Evolutionary conservation across 30 jellyfish, hydroid and myxozoan species (phyloP), one percentile per base, ranked within the genome.

Genomic region (Pseudorhiza aurosa): DNA sequence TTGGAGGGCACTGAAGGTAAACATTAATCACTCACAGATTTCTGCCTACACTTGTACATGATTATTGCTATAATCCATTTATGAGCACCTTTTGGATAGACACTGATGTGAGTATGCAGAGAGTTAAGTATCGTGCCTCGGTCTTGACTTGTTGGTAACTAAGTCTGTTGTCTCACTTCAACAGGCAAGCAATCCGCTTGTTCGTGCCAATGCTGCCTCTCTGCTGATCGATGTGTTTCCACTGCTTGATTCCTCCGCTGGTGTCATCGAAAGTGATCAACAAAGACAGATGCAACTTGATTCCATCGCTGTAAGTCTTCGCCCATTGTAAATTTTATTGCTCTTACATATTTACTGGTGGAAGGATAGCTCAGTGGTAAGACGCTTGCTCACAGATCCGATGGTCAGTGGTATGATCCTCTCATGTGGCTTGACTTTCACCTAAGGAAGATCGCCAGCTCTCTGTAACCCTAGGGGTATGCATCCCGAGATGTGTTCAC

Each of bases 111-210:
- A 3, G 60, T 15, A 29, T 29, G 0, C 18, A n/a, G 26, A 8
- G 28, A 8, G 15, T 60, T 19, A 19, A 19, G 27, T 58, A 2
- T 0, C 0, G 21, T 8, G 35, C 10, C 6, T 0, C 70, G 25
- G 46, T 8, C 8, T 58, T 58, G 6, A 58, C 9, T 5, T 19
- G n/a, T 58, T 22, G 40, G 4, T 18, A 15, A 58, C 51, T 21
- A 6, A 14, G 42, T n/a, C n/a, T n/a, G n/a, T n/a, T n/a, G n/a
- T 65, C 19, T 39, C 33, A 65, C 39, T 9, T 45, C 10, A 10
- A 11, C 56, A 74, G 87, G 87, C 87, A 50, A 37, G 75, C 49
- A 74, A 74, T 58, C 77, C 77, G 2, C 87, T 74, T 12, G 87
- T 74, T 0, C 87, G 87, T 74, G 77, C 68, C 26, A 74, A 74